Conservation (phyloP, 2,888 invertebrate genomes). For the Phymatocera aterrima region DNA sequence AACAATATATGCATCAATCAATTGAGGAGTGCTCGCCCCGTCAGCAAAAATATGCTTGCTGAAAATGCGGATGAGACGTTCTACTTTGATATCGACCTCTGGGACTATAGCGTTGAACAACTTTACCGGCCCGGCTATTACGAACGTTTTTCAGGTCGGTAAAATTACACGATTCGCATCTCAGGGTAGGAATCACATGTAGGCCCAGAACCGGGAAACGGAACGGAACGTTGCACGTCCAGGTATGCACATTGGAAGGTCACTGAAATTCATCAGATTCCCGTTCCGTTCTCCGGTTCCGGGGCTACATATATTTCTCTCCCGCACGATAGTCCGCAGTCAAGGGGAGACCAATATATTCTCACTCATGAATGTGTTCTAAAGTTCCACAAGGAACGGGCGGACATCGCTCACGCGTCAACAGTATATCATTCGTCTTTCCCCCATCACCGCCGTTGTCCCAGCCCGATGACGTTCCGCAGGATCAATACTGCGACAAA, state of each 20-base stretch:
- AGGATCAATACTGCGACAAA: conserved; percentile 90
- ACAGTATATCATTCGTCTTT: conserved; percentile 88
- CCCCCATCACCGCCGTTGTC: conserved; percentile 87
- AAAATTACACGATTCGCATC: too few species aligned
- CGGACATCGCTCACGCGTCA: too few species aligned
- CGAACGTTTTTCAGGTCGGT: conserved; percentile 88
- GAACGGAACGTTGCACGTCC: too few species aligned
- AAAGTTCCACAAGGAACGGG: too few species aligned
- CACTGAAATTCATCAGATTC: conserved; percentile 54
- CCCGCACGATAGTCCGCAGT: too few species aligned
- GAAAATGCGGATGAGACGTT: conserved; percentile 86
- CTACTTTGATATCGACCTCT: conserved; percentile 91
- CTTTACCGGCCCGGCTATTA: conserved; percentile 88
- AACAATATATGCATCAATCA: conserved; percentile 89
- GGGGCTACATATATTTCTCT: too few species aligned
- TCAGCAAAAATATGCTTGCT: conserved; percentile 84
- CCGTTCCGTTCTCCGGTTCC: too few species aligned
- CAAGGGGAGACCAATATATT: too few species aligned
- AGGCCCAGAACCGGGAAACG: too few species aligned
- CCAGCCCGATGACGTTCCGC: conserved; percentile 87
- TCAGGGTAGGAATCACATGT: too few species aligned
- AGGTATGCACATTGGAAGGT: too few species aligned
- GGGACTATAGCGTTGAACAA: conserved; percentile 82
- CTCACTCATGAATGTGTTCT: too few species aligned
- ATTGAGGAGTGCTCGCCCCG: conserved; percentile 84